Base-by-base conservation (phyloP, 2,888 invertebrate genomes). In the Drosophila yooni region DNA sequence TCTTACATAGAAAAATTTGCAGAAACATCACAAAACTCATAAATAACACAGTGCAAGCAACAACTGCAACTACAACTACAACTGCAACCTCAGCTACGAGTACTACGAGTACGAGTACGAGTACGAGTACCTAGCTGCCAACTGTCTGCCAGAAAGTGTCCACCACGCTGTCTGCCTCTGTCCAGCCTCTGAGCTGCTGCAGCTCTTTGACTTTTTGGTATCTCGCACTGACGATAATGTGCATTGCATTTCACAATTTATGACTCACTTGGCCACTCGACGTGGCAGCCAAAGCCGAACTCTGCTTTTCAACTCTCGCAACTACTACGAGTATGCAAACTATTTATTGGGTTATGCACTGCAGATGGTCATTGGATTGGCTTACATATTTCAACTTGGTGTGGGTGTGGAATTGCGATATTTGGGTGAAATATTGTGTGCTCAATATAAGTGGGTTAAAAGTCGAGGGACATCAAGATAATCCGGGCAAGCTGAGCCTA, bases 11-110 rank as follows among this genome's bases (percentile, higher is more conserved):
- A 89, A 89, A 87, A 90, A 88, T 90, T 88, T 90, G 89, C 89
- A 90, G 88, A 77, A 89, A 87, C 89, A 91, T 91, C 91, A 79
- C 89, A 85, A 91, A 82, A 85, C 91, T 87, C 88, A 91, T 90
- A 91, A 91, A 90, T 91, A 85, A 91, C 88, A 51, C 40, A 77
- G 74, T 70, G 62, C 51, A 61, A 53, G 43, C 68, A 70, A 59
- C 69, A 31, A 29, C 79, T 51, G 18, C 69, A 46, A 21, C 21
- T 34, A 21, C 62, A 33, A 15, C 48, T 66, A 51, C 71, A 40
- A 51, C 61, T 59, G 62, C 46, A 25, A 25, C 2, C 4, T 25
- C 46, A 46, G 46, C 15, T 25, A 25, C 1, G 46, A 25, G 38
- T 36, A 36, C 36, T 36, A 15, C 36, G 36, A 36, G 46, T 46